Conservation (phyloP, 2,113 vertebrate genomes). For the Triplophysa rosa region DNA sequence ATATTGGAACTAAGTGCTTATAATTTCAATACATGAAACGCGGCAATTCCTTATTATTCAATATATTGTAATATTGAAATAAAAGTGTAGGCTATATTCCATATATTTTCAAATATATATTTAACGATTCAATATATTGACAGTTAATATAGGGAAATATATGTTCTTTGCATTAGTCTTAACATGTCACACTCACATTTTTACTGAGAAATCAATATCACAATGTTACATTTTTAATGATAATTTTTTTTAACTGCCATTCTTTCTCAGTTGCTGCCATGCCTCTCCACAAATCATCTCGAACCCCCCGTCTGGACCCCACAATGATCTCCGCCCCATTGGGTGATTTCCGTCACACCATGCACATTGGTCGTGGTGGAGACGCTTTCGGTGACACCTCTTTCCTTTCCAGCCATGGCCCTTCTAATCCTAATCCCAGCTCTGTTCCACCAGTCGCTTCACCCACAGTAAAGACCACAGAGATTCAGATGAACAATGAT, state of each 20-base stretch:
- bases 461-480: constrained; percentile 42
- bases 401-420: constrained; percentile 80
- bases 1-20: no score
- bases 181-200: not conserved
- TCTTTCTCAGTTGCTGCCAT: constrained; percentile 65
- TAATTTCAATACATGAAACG: no score
- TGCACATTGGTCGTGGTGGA: constrained; percentile 87
- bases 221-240: not conserved
- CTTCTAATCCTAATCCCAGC: constrained; percentile 55
- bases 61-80: no score
- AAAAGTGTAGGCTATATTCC: no score
- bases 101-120: no score
- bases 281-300: constrained; percentile 84
- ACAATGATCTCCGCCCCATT: constrained; percentile 86
- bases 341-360: constrained; percentile 87
- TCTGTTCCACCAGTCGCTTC: constrained; percentile 33
- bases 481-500: constrained; percentile 45
- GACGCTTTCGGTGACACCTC: constrained; percentile 89
- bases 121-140: no score
- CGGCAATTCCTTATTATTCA: no score
- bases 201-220: not conserved
- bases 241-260: not conserved
- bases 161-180: no score
- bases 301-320: constrained; percentile 76
- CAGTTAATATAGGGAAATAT: no score